Conservation (phyloP, 2,888 invertebrate species). For the Eristalis arbustorum region DNA sequence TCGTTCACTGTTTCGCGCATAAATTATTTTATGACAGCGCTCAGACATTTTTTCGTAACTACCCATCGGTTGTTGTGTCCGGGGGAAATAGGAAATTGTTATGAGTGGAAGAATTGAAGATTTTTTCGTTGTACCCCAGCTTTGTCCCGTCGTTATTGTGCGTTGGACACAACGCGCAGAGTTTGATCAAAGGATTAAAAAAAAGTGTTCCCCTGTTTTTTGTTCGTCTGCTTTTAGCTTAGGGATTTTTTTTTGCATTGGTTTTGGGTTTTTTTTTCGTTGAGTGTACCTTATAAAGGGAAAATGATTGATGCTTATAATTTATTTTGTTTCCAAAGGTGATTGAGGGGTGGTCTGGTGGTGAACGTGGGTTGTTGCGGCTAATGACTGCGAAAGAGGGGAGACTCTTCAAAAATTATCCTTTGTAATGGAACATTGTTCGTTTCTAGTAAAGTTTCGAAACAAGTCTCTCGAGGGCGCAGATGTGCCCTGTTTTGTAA, state of each 20-base stretch:
- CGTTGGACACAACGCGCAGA: constrained; percentile 64
- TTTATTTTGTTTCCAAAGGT: constrained; percentile 69
- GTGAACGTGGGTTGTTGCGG: constrained; percentile 28
- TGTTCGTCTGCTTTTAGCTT: constrained; percentile 58
- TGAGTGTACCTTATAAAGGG: constrained; percentile 54
- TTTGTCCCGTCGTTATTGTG: constrained; percentile 64
- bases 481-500: constrained; percentile 65
- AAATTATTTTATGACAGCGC: constrained; percentile 70
- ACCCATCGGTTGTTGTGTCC: constrained; percentile 45
- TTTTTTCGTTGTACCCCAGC: constrained; percentile 49
- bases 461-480: constrained; percentile 27
- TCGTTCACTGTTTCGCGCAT: constrained; percentile 61
- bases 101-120: constrained; percentile 66
- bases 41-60: constrained; percentile 66
- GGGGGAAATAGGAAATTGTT: constrained; percentile 70
- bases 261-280: neutral
- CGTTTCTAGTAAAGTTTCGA: constrained; percentile 8
- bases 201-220: constrained; percentile 2
- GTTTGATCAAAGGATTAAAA: constrained; percentile 68
- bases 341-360: constrained; percentile 48
- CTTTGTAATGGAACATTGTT: constrained; percentile 32
- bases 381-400: constrained; percentile 55
- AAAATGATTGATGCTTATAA: constrained; percentile 70
- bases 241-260: constrained; percentile 49
- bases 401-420: constrained; percentile 51